Evolutionary conservation across 2,797 vertebrate genomes (phyloP).

Genomic region (Pipistrellus nathusii): DNA sequence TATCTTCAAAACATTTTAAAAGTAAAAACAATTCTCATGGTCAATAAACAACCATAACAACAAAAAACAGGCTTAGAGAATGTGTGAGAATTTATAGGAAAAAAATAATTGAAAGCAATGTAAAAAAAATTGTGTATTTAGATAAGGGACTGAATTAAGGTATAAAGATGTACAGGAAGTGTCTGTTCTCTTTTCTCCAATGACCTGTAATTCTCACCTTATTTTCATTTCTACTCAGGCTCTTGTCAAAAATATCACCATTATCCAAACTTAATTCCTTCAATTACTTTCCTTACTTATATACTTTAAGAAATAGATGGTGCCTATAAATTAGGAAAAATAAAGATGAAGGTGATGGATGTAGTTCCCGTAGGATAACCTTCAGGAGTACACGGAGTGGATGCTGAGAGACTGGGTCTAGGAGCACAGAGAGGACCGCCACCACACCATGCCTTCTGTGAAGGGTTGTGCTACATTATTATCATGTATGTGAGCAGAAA

Average conservation of each 20-base stretch:
- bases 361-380: neutral
- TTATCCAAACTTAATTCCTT: neutral
- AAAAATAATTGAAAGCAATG: neutral
- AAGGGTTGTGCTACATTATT: neutral
- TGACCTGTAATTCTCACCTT: neutral
- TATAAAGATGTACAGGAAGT: neutral
- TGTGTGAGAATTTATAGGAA: neutral
- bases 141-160: neutral
- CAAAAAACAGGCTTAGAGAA: neutral
- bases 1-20: neutral
- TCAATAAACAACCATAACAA: neutral
- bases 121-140: neutral
- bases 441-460: neutral
- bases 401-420: neutral
- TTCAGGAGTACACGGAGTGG: neutral
- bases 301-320: neutral
- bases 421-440: neutral
- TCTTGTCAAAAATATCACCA: neutral
- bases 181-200: neutral
- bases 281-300: neutral
- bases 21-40: neutral
- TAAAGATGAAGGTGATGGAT: neutral
- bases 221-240: neutral
- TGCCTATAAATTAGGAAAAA: neutral
- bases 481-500: neutral